These are phyloP conservation scores for Mungos mungo DNA, from an alignment of 2,113 vertebrate genomes.

Conservation along the genomic window DNA sequence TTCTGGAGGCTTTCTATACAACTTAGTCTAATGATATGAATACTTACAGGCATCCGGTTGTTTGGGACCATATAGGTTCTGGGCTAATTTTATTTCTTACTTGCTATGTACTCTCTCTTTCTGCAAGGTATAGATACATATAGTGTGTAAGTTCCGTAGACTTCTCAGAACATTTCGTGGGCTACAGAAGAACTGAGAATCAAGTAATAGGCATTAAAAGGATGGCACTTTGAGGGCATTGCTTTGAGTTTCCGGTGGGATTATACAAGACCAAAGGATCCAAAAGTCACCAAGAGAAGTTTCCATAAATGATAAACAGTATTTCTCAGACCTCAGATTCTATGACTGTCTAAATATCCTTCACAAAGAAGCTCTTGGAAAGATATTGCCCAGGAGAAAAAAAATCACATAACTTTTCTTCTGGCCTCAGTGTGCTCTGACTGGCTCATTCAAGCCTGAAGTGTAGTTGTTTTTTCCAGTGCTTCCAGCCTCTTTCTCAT, in stretches of 20 bases:
- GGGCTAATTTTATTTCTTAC: not conserved
- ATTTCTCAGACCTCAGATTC: not conserved
- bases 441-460: not conserved
- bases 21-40: not conserved
- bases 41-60: not conserved
- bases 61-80: not conserved
- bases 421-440: not conserved
- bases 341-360: not conserved
- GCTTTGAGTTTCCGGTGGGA: not conserved
- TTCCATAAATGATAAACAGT: not conserved
- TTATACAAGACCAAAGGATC: not conserved
- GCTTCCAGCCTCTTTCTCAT: not conserved
- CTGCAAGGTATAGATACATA: not conserved
- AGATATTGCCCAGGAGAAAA: not conserved
- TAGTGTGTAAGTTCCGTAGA: not conserved
- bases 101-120: slow-evolving; percentile 11
- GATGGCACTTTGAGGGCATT: not conserved
- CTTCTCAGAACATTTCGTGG: not conserved
- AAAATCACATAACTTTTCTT: not conserved
- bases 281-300: not conserved
- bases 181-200: not conserved
- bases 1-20: slow-evolving; percentile 1
- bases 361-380: not conserved
- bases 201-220: slow-evolving; percentile 25
- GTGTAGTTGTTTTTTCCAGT: not conserved